Evolutionary conservation across 2,797 vertebrate species (phyloP).

Genomic region (Synanceia verrucosa): DNA sequence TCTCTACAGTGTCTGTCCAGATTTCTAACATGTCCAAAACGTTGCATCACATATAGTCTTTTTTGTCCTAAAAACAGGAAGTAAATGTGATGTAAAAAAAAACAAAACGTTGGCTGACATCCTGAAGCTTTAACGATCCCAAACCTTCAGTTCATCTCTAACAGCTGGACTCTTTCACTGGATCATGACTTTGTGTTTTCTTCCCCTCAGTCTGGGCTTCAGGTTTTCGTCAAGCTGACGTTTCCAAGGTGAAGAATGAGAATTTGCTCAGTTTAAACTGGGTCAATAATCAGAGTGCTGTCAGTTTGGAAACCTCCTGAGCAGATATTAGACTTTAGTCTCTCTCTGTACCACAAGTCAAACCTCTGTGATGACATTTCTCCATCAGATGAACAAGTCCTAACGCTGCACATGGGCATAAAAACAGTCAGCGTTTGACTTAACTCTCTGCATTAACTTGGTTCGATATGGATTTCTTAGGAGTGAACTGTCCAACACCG

Average conservation of each 20-base stretch:
- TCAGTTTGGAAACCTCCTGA: background rate
- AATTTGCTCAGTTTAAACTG: background rate
- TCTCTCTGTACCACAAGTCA: too few relatives aligned
- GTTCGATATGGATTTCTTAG: background rate
- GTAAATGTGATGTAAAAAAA: too few relatives aligned
- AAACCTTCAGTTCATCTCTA: background rate
- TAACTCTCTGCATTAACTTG: background rate
- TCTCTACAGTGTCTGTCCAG: too few relatives aligned
- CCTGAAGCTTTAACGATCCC: background rate
- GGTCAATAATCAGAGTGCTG: background rate
- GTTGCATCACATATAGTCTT: background rate
- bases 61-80: background rate
- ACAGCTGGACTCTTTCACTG: background rate
- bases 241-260: background rate
- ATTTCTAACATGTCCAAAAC: background rate
- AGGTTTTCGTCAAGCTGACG: background rate
- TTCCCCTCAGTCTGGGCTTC: background rate
- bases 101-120: background rate
- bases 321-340: background rate
- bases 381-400: background rate
- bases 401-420: background rate
- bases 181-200: background rate
- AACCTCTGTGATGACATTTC: background rate
- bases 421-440: background rate
- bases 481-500: background rate